Evolutionary conservation across 1,140 invertebrate genomes (phyloP), one percentile per base, ranked within the genome.

Genomic region (Drosophila willistoni): DNA sequence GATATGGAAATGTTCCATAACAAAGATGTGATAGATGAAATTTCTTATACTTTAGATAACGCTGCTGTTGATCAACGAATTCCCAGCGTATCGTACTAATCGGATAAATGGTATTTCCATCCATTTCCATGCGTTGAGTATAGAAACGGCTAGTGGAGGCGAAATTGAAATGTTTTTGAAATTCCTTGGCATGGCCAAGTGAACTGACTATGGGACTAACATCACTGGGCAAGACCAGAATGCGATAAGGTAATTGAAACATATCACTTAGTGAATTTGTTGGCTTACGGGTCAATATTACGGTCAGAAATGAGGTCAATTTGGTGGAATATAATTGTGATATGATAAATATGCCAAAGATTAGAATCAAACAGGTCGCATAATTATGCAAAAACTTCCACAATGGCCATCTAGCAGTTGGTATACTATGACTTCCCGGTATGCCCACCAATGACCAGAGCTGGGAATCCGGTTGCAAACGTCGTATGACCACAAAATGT

Each of bases 21-120:
- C 85, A 90, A 0, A 90, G 57, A 3, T n/a, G 13, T 0, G 84
- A 79, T 1, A 90, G 34, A 57, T 64, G 75, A 59, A 89, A 89
- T 2, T 69, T 77, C 5, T 89, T 90, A 14, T 81, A 71, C 7
- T 39, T 42, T 9, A 89, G 41, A 22, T 61, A 84, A 0, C 74
- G 62, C 41, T 89, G 84, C 61, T 89, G 84, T 13, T 62, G 1
- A 14, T 54, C 39, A 1, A 81, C 47, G 25, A 89, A 84, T 2
- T 39, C 19, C 84, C 84, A 89, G 7, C 85, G 85, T 2, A 66
- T 25, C 0, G 29, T 61, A 33, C 81, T 89, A 0, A 89, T 81
- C 0, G 84, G 81, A 73, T 89, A 89, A 9, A 89, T 79, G 17
- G 62, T 90, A 2, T 71, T 41, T 1, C 47, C 34, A 0, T 51